Evolutionary conservation across 2,888 invertebrate species (phyloP).

Genomic region (Aricia artaxerxes): DNA sequence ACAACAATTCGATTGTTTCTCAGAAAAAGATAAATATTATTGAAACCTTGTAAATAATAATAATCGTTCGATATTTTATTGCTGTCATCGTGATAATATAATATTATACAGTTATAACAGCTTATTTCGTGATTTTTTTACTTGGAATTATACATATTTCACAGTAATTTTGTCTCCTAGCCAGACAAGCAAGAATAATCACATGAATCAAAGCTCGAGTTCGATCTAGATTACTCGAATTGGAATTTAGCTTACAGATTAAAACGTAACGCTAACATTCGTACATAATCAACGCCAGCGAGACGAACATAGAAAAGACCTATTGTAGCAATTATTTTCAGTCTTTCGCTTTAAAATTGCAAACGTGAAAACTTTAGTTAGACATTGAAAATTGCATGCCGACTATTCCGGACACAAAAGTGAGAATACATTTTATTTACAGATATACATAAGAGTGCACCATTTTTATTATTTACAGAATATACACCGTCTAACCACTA

Average conservation of each 20-base stretch:
- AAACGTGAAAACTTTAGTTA: conserved; percentile 25
- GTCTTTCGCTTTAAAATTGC: conserved; percentile 29
- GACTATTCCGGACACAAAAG: conserved; percentile 39
- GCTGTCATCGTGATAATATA: no score
- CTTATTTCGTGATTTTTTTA: no score
- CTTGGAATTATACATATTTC: no score
- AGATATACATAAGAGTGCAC: conserved; percentile 68
- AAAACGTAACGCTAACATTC: background rate
- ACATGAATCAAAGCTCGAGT: background rate
- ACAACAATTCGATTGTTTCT: background rate
- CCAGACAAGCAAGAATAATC: background rate
- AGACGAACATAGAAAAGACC: conserved; percentile 12
- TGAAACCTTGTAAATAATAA: no score
- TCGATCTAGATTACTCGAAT: background rate
- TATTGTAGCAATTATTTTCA: conserved; percentile 3
- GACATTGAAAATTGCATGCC: conserved; percentile 21
- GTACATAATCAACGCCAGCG: conserved; percentile 12
- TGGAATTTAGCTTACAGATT: background rate
- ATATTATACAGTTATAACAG: no score
- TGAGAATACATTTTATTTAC: conserved; percentile 43
- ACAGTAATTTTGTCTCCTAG: no score
- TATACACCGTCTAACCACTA: conserved; percentile 71
- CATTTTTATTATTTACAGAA: conserved; percentile 72
- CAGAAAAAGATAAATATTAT: background rate
- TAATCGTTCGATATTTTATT: no score